These are phyloP conservation scores for Syritta pipiens DNA, from an alignment of 2,888 invertebrate genomes.

Conservation along the genomic window DNA sequence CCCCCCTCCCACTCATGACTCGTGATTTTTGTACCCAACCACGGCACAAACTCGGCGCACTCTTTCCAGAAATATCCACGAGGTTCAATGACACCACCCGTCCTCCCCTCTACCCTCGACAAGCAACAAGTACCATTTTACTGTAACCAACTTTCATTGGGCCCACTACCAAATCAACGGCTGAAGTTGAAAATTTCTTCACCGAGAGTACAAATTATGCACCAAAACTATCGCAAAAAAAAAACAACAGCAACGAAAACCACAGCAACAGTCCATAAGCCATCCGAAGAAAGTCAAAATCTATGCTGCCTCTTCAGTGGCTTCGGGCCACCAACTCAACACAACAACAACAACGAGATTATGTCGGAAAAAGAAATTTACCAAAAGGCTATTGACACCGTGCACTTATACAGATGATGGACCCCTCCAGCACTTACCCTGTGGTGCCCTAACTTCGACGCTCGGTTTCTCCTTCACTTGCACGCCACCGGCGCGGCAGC, in stretches of 20 bases:
- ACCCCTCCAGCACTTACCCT: not conserved
- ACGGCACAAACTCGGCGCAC: not conserved
- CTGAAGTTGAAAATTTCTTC: not conserved
- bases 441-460: not conserved
- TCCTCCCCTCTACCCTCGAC: slow-evolving; percentile 6
- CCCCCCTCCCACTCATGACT: not conserved
- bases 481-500: too few species aligned
- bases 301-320: slow-evolving; percentile 17
- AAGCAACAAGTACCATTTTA: slow-evolving; percentile 60
- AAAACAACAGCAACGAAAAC: not conserved
- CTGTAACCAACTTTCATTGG: slow-evolving; percentile 56
- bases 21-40: not conserved
- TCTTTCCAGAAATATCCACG: slow-evolving; percentile 23
- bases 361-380: slow-evolving; percentile 61
- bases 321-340: slow-evolving; percentile 22
- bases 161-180: slow-evolving; percentile 36
- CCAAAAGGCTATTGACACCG: slow-evolving; percentile 60
- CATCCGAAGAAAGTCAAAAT: slow-evolving; percentile 52
- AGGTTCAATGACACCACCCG: slow-evolving; percentile 53
- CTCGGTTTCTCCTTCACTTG: slow-evolving; percentile 44
- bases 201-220: slow-evolving; percentile 5
- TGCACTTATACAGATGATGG: slow-evolving; percentile 44
- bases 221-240: not conserved
- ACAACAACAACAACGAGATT: slow-evolving; percentile 68
- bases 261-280: slow-evolving; percentile 9